Conservation (phyloP, 2,888 invertebrate species). For the Epicampocera succincta region DNA sequence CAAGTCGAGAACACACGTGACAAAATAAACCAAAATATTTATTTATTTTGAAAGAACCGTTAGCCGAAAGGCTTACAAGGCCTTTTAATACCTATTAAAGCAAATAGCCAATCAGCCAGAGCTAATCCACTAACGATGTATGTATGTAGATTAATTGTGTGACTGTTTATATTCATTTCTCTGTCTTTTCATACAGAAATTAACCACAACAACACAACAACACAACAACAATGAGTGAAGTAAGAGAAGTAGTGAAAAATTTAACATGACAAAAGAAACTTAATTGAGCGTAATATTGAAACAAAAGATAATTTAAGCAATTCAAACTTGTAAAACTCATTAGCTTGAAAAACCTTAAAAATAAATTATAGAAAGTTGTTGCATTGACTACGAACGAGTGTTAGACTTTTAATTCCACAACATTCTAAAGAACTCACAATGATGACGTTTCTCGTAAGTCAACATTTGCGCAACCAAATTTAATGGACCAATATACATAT, state of each 20-base stretch:
- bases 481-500: no score
- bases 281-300: conserved; percentile 32
- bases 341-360: not conserved
- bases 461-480: no score
- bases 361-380: no score
- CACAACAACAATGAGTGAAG: no score
- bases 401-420: no score
- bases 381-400: no score
- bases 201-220: not conserved
- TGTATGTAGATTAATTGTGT: conserved; percentile 8
- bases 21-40: no score
- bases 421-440: no score
- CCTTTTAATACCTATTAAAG: conserved; percentile 7
- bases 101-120: conserved; percentile 24
- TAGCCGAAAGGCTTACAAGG: no score
- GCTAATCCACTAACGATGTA: conserved; percentile 36
- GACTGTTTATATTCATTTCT: conserved; percentile 2
- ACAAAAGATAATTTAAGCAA: conserved; percentile 25
- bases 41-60: no score
- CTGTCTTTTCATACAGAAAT: not conserved
- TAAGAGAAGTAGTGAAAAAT: not conserved
- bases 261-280: conserved; percentile 7
- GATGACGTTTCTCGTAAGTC: no score
- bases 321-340: not conserved
- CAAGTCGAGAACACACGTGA: no score